Base-by-base conservation (phyloP, 2,888 invertebrate genomes). In the Entomobrya proxima region DNA sequence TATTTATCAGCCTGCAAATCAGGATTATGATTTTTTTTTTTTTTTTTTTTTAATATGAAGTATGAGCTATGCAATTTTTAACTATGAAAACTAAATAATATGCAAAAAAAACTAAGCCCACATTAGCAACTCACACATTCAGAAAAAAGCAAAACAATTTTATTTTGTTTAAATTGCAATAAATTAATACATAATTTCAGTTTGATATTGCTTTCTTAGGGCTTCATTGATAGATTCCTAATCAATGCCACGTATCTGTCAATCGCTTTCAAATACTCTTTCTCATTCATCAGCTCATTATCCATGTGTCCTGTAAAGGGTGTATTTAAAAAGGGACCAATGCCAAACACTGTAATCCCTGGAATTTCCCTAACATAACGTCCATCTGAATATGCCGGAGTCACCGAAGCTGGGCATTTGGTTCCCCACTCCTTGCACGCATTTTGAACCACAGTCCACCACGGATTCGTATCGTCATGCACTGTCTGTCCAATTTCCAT, bases 381-480 rank as follows among this genome's bases (percentile, higher is more conserved):
- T 58, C 13, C 21, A 15, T 58, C 58, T 7, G 44, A 11, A 44
- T 44, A 11, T 44, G 44, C 44, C 44, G 13, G 9, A 11, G 44
- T 44, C 13, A 15, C 44, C 7, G 44, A 15, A 15, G 9, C n/a
- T n/a, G n/a, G n/a, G n/a, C n/a, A n/a, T n/a, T n/a, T 21, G 30
- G 6, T 58, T 24, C 24, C 82, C 35, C 32, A 86, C 87, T 86
- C 74, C 7, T 15, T 11, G 50, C 76, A 81, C 7, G 76, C 93
- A 27, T 92, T 91, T 90, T 94, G 95, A 88, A 96, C 95, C 11
- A 95, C 94, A 1, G 93, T 89, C 96, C 96, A 96, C 92, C 93
- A 96, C 0, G 93, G 93, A 91, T 96, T 95, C 0, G 93, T 92
- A 0, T 93, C 92, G 89, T 95, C 94, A 2, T 94, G 92, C 89